Evolutionary conservation across 2,797 vertebrate genomes (phyloP).

Genomic region (Staurois parvus): DNA sequence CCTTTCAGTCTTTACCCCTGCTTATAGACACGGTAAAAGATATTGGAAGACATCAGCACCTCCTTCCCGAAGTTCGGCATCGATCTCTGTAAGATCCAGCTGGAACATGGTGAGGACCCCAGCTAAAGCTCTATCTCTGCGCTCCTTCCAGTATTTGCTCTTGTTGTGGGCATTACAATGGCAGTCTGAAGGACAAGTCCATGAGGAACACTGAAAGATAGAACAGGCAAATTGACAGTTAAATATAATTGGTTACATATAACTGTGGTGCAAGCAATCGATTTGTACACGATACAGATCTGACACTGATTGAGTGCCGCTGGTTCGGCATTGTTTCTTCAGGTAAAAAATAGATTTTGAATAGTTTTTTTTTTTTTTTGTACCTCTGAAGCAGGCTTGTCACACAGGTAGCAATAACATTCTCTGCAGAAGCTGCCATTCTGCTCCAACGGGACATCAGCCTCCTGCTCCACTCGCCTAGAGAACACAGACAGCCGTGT

Average conservation of each 20-base stretch:
- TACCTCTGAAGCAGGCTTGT: constrained; percentile 81
- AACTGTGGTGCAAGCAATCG: no score
- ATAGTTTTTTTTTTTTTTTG: constrained; percentile 37
- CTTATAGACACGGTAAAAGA: no score
- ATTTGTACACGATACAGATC: no score
- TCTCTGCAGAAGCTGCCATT: constrained; percentile 80
- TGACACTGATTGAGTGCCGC: no score
- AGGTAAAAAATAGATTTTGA: no score
- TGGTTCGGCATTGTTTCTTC: no score
- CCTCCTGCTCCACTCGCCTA: constrained; percentile 76
- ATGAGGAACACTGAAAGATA: constrained; percentile 76
- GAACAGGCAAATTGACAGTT: no score
- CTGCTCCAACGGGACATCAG: constrained; percentile 62
- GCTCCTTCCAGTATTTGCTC: constrained; percentile 81
- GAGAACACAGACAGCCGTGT: neutral
- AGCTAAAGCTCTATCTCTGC: constrained; percentile 72
- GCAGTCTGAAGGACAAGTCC: constrained; percentile 74
- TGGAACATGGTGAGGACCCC: constrained; percentile 79
- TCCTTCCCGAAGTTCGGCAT: constrained; percentile 76
- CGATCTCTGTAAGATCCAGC: constrained; percentile 78
- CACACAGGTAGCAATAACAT: constrained; percentile 90
- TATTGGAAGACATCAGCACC: constrained; percentile 69
- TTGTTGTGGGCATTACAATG: constrained; percentile 90
- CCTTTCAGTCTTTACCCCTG: no score
- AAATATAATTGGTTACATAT: no score